Conservation (phyloP, 2,888 invertebrate species). For the Cerastis rubricosa region DNA sequence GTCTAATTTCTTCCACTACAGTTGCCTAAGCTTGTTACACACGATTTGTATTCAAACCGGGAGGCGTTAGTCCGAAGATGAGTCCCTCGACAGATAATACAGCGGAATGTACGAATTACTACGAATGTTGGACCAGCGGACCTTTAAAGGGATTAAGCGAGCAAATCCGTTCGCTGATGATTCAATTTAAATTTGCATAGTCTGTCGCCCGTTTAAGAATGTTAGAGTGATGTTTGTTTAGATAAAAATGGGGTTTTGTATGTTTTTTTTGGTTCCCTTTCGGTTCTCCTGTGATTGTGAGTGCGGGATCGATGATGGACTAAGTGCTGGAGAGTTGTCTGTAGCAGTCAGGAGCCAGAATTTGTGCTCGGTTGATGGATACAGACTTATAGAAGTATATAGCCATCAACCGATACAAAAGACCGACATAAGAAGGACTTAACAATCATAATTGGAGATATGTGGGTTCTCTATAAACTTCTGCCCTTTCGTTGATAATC, state of each 20-base stretch:
- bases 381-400: neutral
- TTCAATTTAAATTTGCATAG: slow-evolving; percentile 87
- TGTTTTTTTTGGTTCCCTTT: slow-evolving; percentile 6
- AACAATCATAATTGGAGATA: neutral
- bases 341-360: neutral
- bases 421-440: no score
- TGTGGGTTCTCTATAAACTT: neutral
- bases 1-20: slow-evolving; percentile 65
- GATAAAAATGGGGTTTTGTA: slow-evolving; percentile 45
- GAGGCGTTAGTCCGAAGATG: slow-evolving; percentile 67
- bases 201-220: slow-evolving; percentile 50
- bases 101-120: slow-evolving; percentile 53
- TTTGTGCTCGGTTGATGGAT: neutral
- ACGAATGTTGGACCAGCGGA: slow-evolving; percentile 56
- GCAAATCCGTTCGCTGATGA: slow-evolving; percentile 79
- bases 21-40: slow-evolving; percentile 62
- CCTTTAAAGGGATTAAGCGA: slow-evolving; percentile 69
- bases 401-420: no score
- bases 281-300: neutral
- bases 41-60: slow-evolving; percentile 69
- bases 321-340: neutral
- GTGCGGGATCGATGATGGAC: no score
- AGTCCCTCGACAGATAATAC: slow-evolving; percentile 57
- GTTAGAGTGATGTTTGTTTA: slow-evolving; percentile 59
- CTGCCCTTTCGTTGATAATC: neutral